Evolutionary conservation across 1,140 invertebrate species (phyloP).

Genomic region (Tetraneura akinire): DNA sequence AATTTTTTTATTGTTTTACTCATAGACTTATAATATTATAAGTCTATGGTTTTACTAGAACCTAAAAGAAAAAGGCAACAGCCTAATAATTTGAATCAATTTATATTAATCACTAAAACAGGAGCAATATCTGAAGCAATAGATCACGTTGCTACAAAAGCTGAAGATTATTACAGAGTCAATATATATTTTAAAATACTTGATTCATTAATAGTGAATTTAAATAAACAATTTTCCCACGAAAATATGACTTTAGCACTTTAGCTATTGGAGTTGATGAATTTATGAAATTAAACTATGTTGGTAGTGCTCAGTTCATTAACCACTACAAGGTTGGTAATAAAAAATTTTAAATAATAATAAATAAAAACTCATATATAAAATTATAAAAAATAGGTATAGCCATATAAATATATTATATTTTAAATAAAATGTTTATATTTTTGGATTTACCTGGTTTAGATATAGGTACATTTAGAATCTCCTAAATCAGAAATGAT

Average conservation of each 20-base stretch:
- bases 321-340: slow-evolving; percentile 7
- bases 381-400: background rate
- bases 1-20: background rate
- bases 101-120: slow-evolving; percentile 21
- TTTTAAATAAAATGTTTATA: slow-evolving; percentile 7
- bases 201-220: background rate
- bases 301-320: slow-evolving; percentile 2
- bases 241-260: background rate
- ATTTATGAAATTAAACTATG: slow-evolving; percentile 28
- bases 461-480: background rate
- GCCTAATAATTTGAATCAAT: background rate
- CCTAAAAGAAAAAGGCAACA: slow-evolving; percentile 10
- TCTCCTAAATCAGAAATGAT: slow-evolving; percentile 2
- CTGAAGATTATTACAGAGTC: slow-evolving; percentile 33
- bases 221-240: background rate
- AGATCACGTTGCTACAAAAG: background rate
- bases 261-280: slow-evolving; percentile 1
- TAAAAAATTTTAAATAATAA: slow-evolving; percentile 8
- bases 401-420: background rate
- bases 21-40: too few species aligned
- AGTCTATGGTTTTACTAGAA: slow-evolving; percentile 37
- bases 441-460: background rate
- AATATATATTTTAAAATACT: slow-evolving; percentile 25
- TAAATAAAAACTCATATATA: background rate
- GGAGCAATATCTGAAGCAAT: slow-evolving; percentile 24